Conservation (phyloP, 2,797 vertebrate species). For the Monodelphis domestica region DNA sequence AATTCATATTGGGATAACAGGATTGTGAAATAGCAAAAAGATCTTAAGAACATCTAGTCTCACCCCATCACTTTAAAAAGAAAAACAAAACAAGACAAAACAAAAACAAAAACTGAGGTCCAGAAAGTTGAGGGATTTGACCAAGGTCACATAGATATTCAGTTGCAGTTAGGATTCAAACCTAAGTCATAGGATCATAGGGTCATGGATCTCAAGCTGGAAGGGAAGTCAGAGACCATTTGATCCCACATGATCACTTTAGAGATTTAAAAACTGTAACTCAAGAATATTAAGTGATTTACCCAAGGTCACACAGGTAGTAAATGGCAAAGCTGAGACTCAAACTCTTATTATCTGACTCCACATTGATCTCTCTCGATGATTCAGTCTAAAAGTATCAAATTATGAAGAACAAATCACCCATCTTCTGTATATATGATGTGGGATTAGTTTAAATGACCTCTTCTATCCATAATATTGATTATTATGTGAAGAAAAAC, state of each 20-base stretch:
- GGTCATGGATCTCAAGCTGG: neutral
- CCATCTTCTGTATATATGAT: neutral
- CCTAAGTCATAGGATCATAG: neutral
- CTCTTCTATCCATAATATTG: neutral
- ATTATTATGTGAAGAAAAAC: neutral
- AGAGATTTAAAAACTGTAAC: neutral
- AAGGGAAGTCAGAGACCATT: neutral
- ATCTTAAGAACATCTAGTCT: neutral
- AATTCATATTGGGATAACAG: neutral
- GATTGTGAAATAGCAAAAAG: neutral
- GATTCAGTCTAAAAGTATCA: neutral
- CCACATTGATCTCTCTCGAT: neutral
- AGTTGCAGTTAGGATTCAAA: neutral
- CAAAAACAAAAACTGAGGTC: neutral
- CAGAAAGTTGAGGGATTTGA: neutral
- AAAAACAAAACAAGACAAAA: too few species aligned
- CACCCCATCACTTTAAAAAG: neutral
- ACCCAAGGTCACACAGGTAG: neutral
- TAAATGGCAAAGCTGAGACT: neutral
- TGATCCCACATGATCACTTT: neutral
- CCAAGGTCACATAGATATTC: neutral
- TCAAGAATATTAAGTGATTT: neutral
- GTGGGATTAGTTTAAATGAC: neutral
- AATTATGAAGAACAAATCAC: conserved; percentile 50
- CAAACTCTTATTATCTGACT: neutral